Conservation (phyloP, 2,113 vertebrate genomes). For the Anolis carolinensis region DNA sequence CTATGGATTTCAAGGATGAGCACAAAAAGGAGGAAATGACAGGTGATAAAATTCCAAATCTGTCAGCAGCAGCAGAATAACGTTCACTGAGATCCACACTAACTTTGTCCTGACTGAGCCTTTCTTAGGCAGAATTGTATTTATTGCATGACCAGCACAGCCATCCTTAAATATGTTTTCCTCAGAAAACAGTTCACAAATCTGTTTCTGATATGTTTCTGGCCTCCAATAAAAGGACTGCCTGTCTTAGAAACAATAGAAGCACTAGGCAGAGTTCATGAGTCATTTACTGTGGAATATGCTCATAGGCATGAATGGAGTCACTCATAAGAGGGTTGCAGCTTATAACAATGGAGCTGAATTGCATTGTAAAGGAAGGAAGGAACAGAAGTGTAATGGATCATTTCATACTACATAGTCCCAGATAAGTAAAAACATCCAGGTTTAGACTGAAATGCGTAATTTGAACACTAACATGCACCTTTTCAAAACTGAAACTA, state of each 20-base stretch:
- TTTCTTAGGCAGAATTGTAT: no score
- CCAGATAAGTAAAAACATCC: not conserved
- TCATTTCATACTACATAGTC: not conserved
- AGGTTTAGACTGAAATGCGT: not conserved
- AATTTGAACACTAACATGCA: not conserved
- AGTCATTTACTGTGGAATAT: not conserved
- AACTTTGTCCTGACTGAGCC: no score
- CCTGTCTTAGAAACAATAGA: not conserved
- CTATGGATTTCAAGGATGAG: no score
- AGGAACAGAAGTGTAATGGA: not conserved
- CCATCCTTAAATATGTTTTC: no score
- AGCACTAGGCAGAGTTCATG: not conserved
- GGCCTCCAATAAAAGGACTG: not conserved
- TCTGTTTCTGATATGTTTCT: no score
- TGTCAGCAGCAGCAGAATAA: no score
- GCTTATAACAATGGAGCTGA: not conserved
- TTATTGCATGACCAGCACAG: no score
- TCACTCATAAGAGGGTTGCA: not conserved
- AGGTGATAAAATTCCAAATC: no score
- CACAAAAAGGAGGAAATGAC: no score
- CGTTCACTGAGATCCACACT: no score
- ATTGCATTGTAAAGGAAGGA: constrained; percentile 1
- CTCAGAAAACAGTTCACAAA: no score
- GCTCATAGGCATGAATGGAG: not conserved
- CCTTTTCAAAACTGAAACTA: not conserved